Base-by-base conservation (phyloP, 2,888 invertebrate species). In the Papilio gigon region DNA sequence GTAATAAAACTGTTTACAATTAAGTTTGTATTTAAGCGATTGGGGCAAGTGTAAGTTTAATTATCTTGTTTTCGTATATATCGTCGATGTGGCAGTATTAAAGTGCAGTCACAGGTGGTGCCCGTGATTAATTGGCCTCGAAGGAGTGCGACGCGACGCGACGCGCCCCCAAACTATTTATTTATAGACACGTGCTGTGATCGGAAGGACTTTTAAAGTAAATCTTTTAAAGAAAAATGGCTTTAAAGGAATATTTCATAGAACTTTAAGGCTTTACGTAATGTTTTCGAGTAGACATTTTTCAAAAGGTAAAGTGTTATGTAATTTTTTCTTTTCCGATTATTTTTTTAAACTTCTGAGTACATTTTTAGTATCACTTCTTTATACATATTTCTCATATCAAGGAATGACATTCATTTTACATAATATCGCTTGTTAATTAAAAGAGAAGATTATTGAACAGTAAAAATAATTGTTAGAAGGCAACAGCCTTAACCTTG, bases 61-160 rank as follows among this genome's bases (percentile, higher is more conserved):
- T 71, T 70, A 68, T 78, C 76, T 78, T 78, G 81, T 80, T 78
- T 71, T 76, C 75, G 75, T 74, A 74, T 73, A 73, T 76, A 80
- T 78, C 78, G 78, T 78, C 74, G 76, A 75, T 75, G 75, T 76
- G 78, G 73, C 71, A 75, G 77, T 76, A 84, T 81, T 82, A 83
- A 82, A 83, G 81, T 81, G 80, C 78, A 81, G 81, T 80, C 84
- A 81, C 88, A 89, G 88, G 88, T 89, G 87, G 85, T 80, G 77
- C 74, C 67, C 68, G 78, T 88, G 88, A 89, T 88, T 88, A 86
- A 89, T 89, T 83, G 85, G 81, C 78, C 80, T 78, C 76, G 75
- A 78, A 85, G 83, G 84, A 77, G 76, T 76, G 76, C 78, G 78
- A 80, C 79, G 79, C 79, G 77, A 44, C 47, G 47, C 47, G 44